These are phyloP conservation scores for Bellardia bayeri DNA, from an alignment of 2,888 invertebrate species.

Conservation along the genomic window DNA sequence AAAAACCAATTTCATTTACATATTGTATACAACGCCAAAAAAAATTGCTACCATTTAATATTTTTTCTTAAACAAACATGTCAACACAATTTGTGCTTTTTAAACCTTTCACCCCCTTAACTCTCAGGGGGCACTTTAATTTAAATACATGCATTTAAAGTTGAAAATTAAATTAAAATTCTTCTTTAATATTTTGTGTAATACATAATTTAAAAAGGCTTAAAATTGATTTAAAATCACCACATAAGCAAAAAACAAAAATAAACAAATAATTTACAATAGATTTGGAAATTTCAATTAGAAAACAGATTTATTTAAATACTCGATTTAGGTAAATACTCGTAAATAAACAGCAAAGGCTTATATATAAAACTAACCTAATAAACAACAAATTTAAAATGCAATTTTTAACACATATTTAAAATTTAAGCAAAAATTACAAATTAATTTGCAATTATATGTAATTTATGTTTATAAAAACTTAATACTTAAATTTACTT, in stretches of 20 bases:
- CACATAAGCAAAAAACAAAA: background rate
- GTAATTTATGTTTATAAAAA: no score
- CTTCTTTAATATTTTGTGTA: background rate
- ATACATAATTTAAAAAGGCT: background rate
- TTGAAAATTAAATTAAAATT: background rate
- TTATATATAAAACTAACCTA: no score
- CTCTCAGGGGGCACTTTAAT: background rate
- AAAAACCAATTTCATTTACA: conserved; percentile 54
- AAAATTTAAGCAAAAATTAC: no score
- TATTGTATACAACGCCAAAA: conserved; percentile 11
- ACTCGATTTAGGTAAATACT: background rate
- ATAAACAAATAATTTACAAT: background rate
- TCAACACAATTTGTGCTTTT: conserved; percentile 6
- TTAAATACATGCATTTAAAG: conserved; percentile 4
- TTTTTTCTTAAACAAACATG: background rate
- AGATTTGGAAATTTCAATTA: background rate
- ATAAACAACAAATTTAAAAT: no score
- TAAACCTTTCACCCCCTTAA: background rate
- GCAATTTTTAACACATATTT: no score
- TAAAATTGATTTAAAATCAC: background rate
- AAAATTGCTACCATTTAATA: background rate
- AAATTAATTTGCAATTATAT: no score
- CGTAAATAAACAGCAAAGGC: no score
- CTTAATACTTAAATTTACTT: no score
- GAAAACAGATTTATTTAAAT: background rate